Evolutionary conservation across 2,888 invertebrate species (phyloP), one percentile per base, ranked within the genome.

Genomic region (Diarsia brunnea): DNA sequence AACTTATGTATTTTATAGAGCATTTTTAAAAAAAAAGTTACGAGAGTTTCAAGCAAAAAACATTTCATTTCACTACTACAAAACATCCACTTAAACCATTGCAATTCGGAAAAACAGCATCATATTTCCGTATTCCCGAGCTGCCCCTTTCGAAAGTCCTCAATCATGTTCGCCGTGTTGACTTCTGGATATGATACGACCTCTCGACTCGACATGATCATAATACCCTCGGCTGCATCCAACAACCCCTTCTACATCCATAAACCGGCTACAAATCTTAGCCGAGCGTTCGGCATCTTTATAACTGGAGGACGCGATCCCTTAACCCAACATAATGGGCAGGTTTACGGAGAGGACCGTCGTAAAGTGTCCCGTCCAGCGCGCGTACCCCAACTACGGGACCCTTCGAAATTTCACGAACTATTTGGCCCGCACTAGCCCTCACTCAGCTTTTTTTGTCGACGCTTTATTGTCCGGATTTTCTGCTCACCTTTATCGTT

Each of bases 401-500:
- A 92, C 96, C 96, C 96, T 95, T 93, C 92, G 92, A 93, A 95
- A 95, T 96, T 96, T 96, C 95, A 96, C 96, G 95, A 96, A 96
- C 96, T 96, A 96, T 96, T 96, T 96, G 94, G 93, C 92, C 95
- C 93, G 94, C 93, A 95, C 95, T 96, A 95, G 95, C 95, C 95
- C 94, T 92, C 94, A 89, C 93, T 94, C 94, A 93, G 95, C 94
- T 95, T 96, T 95, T n/a, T 96, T 96, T 96, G 95, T 93, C 93
- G 93, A 92, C 79, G 94, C 94, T 96, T 96, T 96, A 96, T 96
- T 96, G 96, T 95, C 94, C 95, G 96, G 95, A 96, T 96, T 96
- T 96, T 95, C 93, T 92, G 93, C 94, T 95, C 95, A 96, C 96
- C 96, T 96, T 96, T 96, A 96, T 95, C 94, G 96, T 95, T 95